Conservation (phyloP, 2,113 vertebrate species). For the Chionomys nivalis region DNA sequence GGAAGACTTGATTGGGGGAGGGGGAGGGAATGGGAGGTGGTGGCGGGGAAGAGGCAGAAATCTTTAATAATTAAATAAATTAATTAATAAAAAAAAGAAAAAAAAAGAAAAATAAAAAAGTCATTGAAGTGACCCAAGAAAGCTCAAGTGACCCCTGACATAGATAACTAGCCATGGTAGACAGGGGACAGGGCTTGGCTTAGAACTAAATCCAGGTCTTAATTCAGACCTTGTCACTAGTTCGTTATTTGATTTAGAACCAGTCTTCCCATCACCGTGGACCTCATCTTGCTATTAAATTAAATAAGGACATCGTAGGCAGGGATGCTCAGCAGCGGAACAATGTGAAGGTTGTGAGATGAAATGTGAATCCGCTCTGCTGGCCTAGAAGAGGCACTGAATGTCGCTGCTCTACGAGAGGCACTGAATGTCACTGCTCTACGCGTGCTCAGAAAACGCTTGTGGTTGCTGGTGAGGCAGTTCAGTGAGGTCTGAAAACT, state of each 20-base stretch:
- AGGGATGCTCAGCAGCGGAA: not conserved
- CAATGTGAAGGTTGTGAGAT: not conserved
- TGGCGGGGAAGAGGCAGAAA: too few species aligned
- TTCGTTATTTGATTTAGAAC: not conserved
- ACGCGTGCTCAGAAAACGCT: not conserved
- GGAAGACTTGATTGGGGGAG: too few species aligned
- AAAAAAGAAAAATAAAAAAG: not conserved
- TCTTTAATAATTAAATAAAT: too few species aligned
- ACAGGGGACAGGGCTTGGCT: not conserved
- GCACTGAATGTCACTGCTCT: not conserved
- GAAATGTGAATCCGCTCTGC: not conserved
- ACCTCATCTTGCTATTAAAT: not conserved
- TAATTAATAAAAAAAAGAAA: too few species aligned
- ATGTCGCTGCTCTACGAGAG: not conserved
- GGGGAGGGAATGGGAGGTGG: too few species aligned
- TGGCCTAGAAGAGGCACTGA: not conserved
- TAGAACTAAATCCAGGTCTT: conserved; percentile 4
- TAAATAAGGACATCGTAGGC: not conserved
- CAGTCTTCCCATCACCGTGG: not conserved
- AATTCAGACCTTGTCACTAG: not conserved
- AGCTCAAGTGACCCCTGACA: not conserved
- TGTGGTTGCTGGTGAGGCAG: not conserved
- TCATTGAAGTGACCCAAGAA: not conserved
- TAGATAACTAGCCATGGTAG: not conserved
- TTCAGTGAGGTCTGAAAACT: not conserved